phyloP scores from a whole-genome alignment of 2,888 invertebrate genomes.

The Morpho helenor region DNA sequence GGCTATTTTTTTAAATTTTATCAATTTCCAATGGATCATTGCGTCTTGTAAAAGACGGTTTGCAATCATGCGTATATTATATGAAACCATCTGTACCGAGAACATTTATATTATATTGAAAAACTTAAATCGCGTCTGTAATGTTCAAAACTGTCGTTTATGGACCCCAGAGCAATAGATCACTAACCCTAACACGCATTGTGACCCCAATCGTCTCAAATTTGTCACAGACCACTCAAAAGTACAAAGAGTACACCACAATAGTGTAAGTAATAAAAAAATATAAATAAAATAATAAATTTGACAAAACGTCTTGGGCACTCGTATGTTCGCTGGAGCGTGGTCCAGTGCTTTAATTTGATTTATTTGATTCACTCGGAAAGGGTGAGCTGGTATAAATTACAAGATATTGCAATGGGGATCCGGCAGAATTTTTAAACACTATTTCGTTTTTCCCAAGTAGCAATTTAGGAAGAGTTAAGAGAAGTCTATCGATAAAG shows the following conservation, averaged over 20 bases:
- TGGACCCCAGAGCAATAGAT: slow-evolving; percentile 62
- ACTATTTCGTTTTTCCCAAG: slow-evolving; percentile 30
- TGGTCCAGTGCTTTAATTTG: slow-evolving; percentile 73
- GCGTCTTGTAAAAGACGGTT: slow-evolving; percentile 44
- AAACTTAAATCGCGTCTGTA: slow-evolving; percentile 70
- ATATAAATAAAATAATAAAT: slow-evolving; percentile 78
- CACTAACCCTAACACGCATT: slow-evolving; percentile 52
- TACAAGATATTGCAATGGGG: slow-evolving; percentile 49
- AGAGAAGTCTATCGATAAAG: slow-evolving; percentile 17
- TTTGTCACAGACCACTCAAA: slow-evolving; percentile 77
- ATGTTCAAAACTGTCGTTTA: slow-evolving; percentile 70
- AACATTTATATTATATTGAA: slow-evolving; percentile 61
- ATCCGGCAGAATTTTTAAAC: slow-evolving; percentile 34
- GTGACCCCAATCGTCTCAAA: slow-evolving; percentile 76
- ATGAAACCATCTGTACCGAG: slow-evolving; percentile 51
- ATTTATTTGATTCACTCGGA: slow-evolving; percentile 70
- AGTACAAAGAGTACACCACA: slow-evolving; percentile 64
- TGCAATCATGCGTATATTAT: slow-evolving; percentile 47
- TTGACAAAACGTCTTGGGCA: slow-evolving; percentile 79
- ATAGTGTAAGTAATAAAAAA: slow-evolving; percentile 70
- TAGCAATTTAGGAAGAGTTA: slow-evolving; percentile 37
- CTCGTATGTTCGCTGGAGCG: slow-evolving; percentile 65
- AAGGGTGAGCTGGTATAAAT: slow-evolving; percentile 70
- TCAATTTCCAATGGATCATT: slow-evolving; percentile 45
- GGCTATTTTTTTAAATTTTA: neutral